Percentiles rank a stretch among this genome's conserved stretches.
These are phyloP conservation scores for Terebella lapidaria DNA, from an alignment of 2,888 invertebrate genomes.

Conservation along the genomic window DNA sequence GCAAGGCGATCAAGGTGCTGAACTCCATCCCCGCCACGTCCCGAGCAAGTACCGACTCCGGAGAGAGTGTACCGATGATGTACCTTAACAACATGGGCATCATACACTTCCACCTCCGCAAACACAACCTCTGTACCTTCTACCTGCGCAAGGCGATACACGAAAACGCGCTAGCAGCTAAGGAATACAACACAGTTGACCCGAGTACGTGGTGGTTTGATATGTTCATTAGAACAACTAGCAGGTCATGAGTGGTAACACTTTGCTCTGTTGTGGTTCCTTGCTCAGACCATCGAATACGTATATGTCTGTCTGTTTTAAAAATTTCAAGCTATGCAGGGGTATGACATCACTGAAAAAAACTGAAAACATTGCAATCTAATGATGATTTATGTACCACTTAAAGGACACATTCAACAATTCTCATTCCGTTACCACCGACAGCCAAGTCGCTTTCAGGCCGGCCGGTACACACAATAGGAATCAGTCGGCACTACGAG, in stretches of 20 bases:
- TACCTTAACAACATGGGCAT: slow-evolving; percentile 80
- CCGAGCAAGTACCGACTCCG: slow-evolving; percentile 33
- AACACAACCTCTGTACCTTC: slow-evolving; percentile 73
- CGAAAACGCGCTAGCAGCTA: slow-evolving; percentile 52
- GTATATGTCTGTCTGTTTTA: too few relatives aligned
- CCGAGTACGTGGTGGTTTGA: background rate
- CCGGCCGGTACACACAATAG: slow-evolving; percentile 58
- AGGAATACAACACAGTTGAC: slow-evolving; percentile 1
- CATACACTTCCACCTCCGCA: slow-evolving; percentile 70
- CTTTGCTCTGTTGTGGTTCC: too few relatives aligned
- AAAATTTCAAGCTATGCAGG: too few relatives aligned
- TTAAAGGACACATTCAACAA: too few relatives aligned
- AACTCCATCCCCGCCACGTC: slow-evolving; percentile 31
- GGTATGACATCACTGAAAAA: too few relatives aligned
- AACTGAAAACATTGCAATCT: too few relatives aligned
- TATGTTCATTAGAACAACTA: too few relatives aligned
- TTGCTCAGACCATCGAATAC: too few relatives aligned
- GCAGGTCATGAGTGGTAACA: too few relatives aligned
- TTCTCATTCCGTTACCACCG: too few relatives aligned
- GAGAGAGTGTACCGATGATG: slow-evolving; percentile 63
- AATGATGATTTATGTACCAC: too few relatives aligned
- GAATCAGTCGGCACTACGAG: slow-evolving; percentile 63
- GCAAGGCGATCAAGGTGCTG: slow-evolving; percentile 62
- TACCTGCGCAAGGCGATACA: slow-evolving; percentile 75
- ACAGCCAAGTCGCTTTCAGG: slow-evolving; percentile 46